These are phyloP conservation scores for Phaethon lepturus DNA, from an alignment of 2,113 vertebrate species.

Conservation along the genomic window DNA sequence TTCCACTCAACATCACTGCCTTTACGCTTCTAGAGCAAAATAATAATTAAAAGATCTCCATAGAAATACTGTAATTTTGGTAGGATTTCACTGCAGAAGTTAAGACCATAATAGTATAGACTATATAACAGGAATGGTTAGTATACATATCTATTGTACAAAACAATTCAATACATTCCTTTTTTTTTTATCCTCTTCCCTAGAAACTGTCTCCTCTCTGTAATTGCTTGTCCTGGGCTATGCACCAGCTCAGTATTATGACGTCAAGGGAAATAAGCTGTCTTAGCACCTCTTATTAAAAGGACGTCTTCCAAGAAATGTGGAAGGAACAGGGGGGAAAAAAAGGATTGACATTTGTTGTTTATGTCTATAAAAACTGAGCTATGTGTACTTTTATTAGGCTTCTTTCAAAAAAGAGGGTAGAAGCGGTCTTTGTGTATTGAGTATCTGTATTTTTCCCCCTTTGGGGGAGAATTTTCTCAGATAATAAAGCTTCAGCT, in stretches of 20 bases:
- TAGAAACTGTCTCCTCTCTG: not conserved
- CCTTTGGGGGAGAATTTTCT: not conserved
- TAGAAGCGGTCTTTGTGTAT: not conserved
- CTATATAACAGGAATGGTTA: not conserved
- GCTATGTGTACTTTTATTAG: not conserved
- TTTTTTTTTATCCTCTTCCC: not conserved
- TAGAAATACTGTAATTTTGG: not conserved
- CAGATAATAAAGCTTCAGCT: not conserved
- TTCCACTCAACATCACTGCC: not conserved
- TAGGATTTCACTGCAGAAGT: not conserved
- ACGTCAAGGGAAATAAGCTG: not conserved
- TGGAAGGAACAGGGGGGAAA: not conserved
- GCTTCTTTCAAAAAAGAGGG: not conserved
- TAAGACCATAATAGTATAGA: not conserved
- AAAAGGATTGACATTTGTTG: not conserved
- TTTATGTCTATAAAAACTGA: not conserved
- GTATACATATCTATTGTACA: not conserved
- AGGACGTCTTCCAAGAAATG: not conserved
- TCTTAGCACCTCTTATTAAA: not conserved
- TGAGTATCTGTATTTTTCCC: not conserved
- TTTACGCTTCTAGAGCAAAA: not conserved
- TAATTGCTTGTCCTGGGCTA: not conserved
- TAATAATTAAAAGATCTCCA: not conserved
- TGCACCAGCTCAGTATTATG: not conserved
- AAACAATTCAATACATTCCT: not conserved